These are phyloP conservation scores for Furcifer pardalis DNA, from an alignment of 2,797 vertebrate species.

Conservation along the genomic window DNA sequence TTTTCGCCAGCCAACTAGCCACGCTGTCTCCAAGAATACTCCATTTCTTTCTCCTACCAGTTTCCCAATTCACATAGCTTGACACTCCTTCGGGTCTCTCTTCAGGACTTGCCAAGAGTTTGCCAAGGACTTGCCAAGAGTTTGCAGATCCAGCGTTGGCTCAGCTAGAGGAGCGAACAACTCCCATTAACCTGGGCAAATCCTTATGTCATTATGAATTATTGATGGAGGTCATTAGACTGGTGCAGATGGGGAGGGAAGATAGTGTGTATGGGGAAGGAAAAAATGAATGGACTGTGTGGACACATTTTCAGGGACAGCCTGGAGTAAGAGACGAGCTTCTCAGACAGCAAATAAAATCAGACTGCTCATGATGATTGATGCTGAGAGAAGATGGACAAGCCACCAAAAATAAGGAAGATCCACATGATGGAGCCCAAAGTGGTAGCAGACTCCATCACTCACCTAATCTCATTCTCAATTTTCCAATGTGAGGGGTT, in stretches of 20 bases:
- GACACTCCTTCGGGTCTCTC: background rate
- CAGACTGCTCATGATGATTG: background rate
- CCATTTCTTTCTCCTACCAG: background rate
- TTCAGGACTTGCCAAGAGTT: background rate
- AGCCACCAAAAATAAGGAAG: background rate
- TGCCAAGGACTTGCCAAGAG: no score
- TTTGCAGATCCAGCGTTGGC: background rate
- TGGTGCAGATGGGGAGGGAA: constrained; percentile 16
- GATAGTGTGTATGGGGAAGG: constrained; percentile 30
- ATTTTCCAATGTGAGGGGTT: background rate
- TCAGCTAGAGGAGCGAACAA: rapidly evolving
- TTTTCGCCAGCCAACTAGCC: background rate
- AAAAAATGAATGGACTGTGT: constrained; percentile 54
- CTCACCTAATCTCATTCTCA: background rate
- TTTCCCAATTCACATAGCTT: background rate
- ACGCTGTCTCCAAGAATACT: background rate
- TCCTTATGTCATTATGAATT: constrained; percentile 40
- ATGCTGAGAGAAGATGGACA: constrained; percentile 11
- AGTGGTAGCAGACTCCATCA: rapidly evolving
- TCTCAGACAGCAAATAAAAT: constrained; percentile 39
- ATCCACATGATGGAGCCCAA: background rate
- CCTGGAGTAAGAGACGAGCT: constrained; percentile 37
- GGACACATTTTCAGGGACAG: constrained; percentile 57
- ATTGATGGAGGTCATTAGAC: constrained; percentile 60
- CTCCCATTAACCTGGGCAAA: constrained; percentile 62